These are phyloP conservation scores for Diorhabda carinulata DNA, from an alignment of 1,140 invertebrate species.

Conservation along the genomic window DNA sequence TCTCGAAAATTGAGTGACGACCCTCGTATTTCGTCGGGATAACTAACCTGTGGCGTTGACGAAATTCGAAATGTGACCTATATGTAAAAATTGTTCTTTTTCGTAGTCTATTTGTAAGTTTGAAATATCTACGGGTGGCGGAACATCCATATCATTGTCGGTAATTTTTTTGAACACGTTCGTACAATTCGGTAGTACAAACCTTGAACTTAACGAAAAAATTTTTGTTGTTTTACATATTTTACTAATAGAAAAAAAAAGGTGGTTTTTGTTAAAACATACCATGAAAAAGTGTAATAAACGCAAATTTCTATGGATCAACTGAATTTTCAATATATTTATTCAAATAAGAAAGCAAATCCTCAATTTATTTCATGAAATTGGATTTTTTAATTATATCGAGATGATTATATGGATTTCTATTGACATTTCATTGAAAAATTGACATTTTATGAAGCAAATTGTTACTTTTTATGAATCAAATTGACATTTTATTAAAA, in stretches of 20 bases:
- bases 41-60: conserved; percentile 65
- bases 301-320: not conserved
- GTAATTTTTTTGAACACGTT: not conserved
- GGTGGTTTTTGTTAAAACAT: not conserved
- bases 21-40: too few relatives aligned
- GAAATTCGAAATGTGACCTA: conserved; percentile 64
- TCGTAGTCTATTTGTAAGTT: conserved; percentile 69
- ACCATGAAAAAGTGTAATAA: not conserved
- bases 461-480: too few relatives aligned
- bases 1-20: too few relatives aligned
- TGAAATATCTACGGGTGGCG: conserved; percentile 71
- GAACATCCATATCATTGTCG: conserved; percentile 36
- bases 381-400: too few relatives aligned
- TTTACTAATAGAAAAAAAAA: not conserved
- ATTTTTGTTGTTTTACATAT: not conserved
- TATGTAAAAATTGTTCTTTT: conserved; percentile 66
- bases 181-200: not conserved
- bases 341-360: not conserved
- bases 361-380: not conserved
- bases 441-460: too few relatives aligned
- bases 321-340: not conserved
- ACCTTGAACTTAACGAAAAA: not conserved
- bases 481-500: too few relatives aligned
- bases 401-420: too few relatives aligned
- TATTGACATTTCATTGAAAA: too few relatives aligned